Evolutionary conservation across 2,888 invertebrate species (phyloP).

Genomic region (Tinea trinotella): DNA sequence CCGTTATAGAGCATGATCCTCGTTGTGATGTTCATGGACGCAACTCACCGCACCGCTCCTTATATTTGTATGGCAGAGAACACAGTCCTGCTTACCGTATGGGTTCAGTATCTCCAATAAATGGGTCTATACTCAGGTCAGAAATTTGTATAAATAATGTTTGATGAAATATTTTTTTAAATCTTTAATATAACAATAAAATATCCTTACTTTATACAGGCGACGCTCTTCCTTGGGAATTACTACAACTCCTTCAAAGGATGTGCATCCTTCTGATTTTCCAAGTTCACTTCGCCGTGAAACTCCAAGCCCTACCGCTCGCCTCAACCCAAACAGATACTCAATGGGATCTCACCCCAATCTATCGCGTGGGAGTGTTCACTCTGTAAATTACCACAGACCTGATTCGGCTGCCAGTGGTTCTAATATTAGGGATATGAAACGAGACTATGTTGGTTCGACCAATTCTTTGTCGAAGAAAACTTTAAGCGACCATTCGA

Average conservation of each 20-base stretch:
- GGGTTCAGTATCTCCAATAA: slow-evolving; percentile 63
- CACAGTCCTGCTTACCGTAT: slow-evolving; percentile 72
- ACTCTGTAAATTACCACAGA: slow-evolving; percentile 54
- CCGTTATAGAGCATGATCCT: slow-evolving; percentile 70
- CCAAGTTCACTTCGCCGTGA: slow-evolving; percentile 72
- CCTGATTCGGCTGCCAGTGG: slow-evolving; percentile 53
- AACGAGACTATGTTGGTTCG: slow-evolving; percentile 67
- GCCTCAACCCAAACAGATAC: slow-evolving; percentile 47
- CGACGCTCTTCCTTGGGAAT: slow-evolving; percentile 74
- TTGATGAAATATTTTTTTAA: not conserved
- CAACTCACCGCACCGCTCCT: slow-evolving; percentile 42
- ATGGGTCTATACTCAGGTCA: slow-evolving; percentile 62
- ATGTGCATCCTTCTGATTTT: slow-evolving; percentile 80
- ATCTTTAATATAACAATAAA: slow-evolving; percentile 6
- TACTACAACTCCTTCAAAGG: slow-evolving; percentile 70
- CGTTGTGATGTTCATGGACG: slow-evolving; percentile 82
- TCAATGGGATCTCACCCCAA: slow-evolving; percentile 63
- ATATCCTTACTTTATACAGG: slow-evolving; percentile 51
- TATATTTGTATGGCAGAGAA: slow-evolving; percentile 57
- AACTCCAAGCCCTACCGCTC: slow-evolving; percentile 58
- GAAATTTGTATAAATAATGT: slow-evolving; percentile 26
- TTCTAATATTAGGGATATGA: slow-evolving; percentile 57
- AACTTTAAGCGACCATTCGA: slow-evolving; percentile 61
- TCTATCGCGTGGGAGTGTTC: slow-evolving; percentile 41
- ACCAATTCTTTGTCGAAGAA: slow-evolving; percentile 61